phyloP scores from a whole-genome alignment of 2,888 invertebrate genomes.

The Pyrochroa serraticornis region DNA sequence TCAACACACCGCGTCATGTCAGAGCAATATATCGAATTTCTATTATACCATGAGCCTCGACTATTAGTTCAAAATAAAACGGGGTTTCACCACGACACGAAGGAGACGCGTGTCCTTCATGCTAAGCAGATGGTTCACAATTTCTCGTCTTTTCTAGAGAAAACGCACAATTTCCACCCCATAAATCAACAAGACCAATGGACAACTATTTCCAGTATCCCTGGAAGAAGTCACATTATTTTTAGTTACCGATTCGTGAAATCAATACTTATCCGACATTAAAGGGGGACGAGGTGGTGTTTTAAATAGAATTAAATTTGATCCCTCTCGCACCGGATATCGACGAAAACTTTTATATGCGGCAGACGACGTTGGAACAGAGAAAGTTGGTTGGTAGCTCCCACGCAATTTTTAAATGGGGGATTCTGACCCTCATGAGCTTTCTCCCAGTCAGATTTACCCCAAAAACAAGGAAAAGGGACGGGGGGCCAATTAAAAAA shows the following conservation, averaged over 20 bases:
- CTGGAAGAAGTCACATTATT: neutral
- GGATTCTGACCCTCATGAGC: too few relatives aligned
- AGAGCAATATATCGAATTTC: constrained; percentile 32
- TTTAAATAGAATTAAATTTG: constrained; percentile 15
- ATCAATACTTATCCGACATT: neutral
- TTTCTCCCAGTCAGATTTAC: too few relatives aligned
- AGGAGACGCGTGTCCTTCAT: neutral
- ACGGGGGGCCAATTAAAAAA: too few relatives aligned
- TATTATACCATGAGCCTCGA: constrained; percentile 17
- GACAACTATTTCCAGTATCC: neutral
- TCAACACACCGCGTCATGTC: constrained; percentile 33
- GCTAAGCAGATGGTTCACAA: neutral
- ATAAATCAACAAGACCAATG: neutral
- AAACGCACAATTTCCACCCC: neutral
- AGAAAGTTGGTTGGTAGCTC: too few relatives aligned
- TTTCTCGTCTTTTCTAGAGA: neutral
- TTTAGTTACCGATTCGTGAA: neutral
- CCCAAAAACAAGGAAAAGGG: too few relatives aligned
- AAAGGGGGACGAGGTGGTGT: neutral
- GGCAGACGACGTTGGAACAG: too few relatives aligned
- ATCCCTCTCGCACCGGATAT: constrained; percentile 15
- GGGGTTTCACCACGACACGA: neutral
- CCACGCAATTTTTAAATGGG: too few relatives aligned
- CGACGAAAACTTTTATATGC: too few relatives aligned
- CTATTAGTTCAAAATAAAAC: constrained; percentile 11